Percentiles rank a stretch among this genome's conserved stretches.
phyloP scores from a whole-genome alignment of 2,797 vertebrate species.

The Anisognathus igniventris region DNA sequence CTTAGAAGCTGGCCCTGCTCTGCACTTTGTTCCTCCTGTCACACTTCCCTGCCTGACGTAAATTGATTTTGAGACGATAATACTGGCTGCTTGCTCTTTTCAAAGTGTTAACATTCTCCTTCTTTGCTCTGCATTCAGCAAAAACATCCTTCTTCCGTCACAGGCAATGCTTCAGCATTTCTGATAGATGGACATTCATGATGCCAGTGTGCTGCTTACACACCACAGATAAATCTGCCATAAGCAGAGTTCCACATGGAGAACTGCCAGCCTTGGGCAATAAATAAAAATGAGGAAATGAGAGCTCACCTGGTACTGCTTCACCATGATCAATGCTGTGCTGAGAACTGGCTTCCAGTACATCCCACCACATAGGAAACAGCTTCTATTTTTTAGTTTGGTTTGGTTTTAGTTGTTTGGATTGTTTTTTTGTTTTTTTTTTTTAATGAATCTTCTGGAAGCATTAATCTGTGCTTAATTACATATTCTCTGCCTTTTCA shows the following conservation, averaged over 20 bases:
- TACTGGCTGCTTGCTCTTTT: not conserved
- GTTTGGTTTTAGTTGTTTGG: not conserved
- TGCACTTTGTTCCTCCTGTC: slow-evolving; percentile 24
- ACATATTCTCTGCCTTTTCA: not conserved
- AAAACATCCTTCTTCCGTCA: slow-evolving; percentile 1
- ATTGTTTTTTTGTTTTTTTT: not conserved
- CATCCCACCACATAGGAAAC: not conserved
- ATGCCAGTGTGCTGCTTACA: not conserved
- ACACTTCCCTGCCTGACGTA: not conserved
- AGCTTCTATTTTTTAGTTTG: not conserved
- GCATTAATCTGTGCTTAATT: not conserved
- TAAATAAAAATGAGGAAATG: slow-evolving; percentile 37
- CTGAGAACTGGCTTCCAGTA: not conserved
- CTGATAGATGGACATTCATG: slow-evolving; percentile 27
- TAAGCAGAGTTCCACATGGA: slow-evolving; percentile 35
- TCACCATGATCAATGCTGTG: not conserved
- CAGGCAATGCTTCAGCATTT: not conserved
- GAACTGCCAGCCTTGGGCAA: not conserved
- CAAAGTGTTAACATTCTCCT: not conserved
- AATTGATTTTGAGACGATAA: slow-evolving; percentile 38
- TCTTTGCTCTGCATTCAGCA: not conserved
- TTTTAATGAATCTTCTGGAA: not conserved
- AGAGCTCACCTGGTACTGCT: slow-evolving; percentile 23
- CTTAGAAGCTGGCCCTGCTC: not conserved
- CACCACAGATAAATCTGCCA: slow-evolving; percentile 39